Percentiles rank a stretch among this genome's conserved stretches.
Conservation (phyloP, 1,140 invertebrate genomes). For the Diachasma alloeum region DNA sequence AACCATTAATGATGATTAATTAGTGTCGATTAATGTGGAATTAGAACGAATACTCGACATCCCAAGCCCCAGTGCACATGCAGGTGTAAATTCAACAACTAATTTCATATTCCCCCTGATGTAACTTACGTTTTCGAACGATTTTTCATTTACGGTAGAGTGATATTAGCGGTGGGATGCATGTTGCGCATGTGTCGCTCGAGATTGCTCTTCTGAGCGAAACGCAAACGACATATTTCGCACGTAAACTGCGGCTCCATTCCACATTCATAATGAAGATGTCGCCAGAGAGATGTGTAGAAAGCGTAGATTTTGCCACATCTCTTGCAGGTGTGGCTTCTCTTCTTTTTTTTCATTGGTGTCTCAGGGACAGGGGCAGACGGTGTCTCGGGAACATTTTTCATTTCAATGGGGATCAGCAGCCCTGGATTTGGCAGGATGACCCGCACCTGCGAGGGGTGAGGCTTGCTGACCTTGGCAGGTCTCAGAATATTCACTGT, state of each 20-base stretch:
- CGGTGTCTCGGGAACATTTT: not conserved
- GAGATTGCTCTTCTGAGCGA: conserved; percentile 64
- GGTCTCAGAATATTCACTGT: not conserved
- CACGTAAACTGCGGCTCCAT: conserved; percentile 66
- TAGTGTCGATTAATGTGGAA: not conserved
- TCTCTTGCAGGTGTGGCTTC: conserved; percentile 58
- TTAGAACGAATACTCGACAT: not conserved
- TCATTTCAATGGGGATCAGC: not conserved
- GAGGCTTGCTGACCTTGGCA: not conserved
- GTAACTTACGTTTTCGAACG: not conserved
- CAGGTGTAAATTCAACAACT: not conserved
- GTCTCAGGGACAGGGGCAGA: not conserved
- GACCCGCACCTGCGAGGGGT: not conserved
- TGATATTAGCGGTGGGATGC: conserved; percentile 37
- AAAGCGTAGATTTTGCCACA: conserved; percentile 64
- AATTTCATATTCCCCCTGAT: not conserved
- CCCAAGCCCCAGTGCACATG: not conserved
- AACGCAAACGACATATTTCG: conserved; percentile 54
- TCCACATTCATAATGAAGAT: conserved; percentile 69
- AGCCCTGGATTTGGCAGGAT: not conserved
- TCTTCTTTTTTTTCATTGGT: conserved; percentile 39
- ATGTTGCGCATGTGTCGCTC: conserved; percentile 53
- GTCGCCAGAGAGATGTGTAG: conserved; percentile 64
- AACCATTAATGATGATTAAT: not conserved
- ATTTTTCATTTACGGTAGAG: not conserved